A percentile compares a stretch with the other conserved stretches of the same genome.
phyloP scores from a whole-genome alignment of 2,797 vertebrate species.

The Schizopygopsis malacanthus region DNA sequence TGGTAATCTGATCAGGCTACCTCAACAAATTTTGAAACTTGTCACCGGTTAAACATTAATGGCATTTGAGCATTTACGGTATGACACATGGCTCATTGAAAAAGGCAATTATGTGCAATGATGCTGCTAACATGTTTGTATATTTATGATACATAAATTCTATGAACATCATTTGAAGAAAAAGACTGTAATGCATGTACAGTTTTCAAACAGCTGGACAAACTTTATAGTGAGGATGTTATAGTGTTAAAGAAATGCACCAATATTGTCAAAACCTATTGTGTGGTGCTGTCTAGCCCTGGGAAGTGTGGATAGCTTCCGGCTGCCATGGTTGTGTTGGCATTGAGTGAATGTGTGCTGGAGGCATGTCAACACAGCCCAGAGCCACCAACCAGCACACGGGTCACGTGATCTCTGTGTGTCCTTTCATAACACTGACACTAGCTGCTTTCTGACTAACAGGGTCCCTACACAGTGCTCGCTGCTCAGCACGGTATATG shows the following conservation, averaged over 20 bases:
- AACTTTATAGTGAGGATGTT: neutral
- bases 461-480: neutral
- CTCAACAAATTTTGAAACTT: neutral
- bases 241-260: neutral
- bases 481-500: neutral
- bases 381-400: slow-evolving; percentile 8
- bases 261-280: slow-evolving; percentile 8
- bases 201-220: neutral
- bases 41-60: neutral
- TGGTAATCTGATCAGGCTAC: neutral
- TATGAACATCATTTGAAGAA: neutral
- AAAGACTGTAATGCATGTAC: neutral
- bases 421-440: neutral
- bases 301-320: slow-evolving; percentile 20
- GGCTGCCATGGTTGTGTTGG: neutral
- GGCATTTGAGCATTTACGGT: neutral
- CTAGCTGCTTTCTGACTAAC: neutral
- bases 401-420: slow-evolving; percentile 7
- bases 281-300: neutral
- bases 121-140: neutral
- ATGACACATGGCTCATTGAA: neutral
- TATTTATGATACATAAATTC: neutral
- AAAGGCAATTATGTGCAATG: neutral
- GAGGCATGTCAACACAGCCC: slow-evolving; percentile 47
- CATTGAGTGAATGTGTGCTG: slow-evolving; percentile 39